Evolutionary conservation across 2,797 vertebrate genomes (phyloP), one percentile per base, ranked within the genome.

Genomic region (Syngnathus acus): DNA sequence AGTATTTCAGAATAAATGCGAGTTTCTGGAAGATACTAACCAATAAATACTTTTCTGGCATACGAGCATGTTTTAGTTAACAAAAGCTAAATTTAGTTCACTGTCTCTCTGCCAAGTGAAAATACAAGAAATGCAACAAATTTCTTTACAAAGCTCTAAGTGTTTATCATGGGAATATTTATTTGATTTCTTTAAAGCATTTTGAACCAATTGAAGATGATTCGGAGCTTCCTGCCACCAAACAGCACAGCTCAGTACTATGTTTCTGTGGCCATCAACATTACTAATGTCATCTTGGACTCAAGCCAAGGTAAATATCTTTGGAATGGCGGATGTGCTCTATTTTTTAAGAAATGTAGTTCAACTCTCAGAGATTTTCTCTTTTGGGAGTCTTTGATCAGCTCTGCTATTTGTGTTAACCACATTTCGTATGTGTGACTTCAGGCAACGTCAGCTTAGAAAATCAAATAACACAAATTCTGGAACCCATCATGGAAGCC

Each of bases 291-390:
- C 67, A 68, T 91, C 63, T 17, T 91, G 68, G 76, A 78, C 39
- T 72, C 72, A 26, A 70, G 64, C 40, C 82, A 82, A 89, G 89
- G 91, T 64, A 89, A 81, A 86, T 87, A 38, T 37, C 26, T 37
- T 32, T 51, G 48, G 7, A 50, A 50, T 50, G 47, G 19, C n/a
- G 7, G 19, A n/a, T 50, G 17, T 19, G 17, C 9, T 3, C 4
- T 19, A 9, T 51, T n/a, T 6, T n/a, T 9, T 3, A 51, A 21
- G 21, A 47, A 5, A 45, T 32, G 2, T 32, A 32, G 26, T 32
- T 32, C 26, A 32, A 32, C 26, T 32, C 26, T 32, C 26, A 32
- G 2, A 32, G 3, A 32, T 32, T 32, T 32, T 32, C 26, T 32
- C 26, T 32, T 32, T 32, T 32, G 3, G 3, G 26, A 32, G 26